A percentile compares a stretch with the other conserved stretches of the same genome.
Evolutionary conservation across 1,140 invertebrate species (phyloP).

Genomic region (Neodiprion lecontei): DNA sequence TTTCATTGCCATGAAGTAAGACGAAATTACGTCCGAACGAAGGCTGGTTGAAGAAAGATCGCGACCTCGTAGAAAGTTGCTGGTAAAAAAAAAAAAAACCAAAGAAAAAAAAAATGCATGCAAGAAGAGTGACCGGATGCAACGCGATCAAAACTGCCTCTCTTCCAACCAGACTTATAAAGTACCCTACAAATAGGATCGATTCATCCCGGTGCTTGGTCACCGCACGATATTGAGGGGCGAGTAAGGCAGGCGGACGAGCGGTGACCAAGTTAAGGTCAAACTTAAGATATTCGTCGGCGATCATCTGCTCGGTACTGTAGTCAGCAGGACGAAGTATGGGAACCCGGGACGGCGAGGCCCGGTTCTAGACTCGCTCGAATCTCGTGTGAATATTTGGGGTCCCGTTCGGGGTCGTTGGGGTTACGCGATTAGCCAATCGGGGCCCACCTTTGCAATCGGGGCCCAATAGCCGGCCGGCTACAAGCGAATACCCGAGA

Average conservation of each 20-base stretch:
- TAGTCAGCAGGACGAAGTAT: not conserved
- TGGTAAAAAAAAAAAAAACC: too few species aligned
- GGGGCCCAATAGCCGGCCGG: not conserved
- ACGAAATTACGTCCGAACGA: too few species aligned
- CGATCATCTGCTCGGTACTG: conserved; percentile 19
- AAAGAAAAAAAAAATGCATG: too few species aligned
- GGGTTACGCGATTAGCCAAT: conserved; percentile 9
- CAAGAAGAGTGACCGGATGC: not conserved
- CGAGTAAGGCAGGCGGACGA: not conserved
- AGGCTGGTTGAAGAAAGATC: too few species aligned
- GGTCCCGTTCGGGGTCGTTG: conserved; percentile 14
- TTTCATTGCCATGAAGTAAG: too few species aligned
- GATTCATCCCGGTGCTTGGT: not conserved
- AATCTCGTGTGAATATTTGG: conserved; percentile 27
- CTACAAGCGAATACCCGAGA: not conserved
- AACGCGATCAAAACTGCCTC: not conserved
- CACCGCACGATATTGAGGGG: not conserved
- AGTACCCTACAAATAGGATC: not conserved
- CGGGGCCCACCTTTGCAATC: not conserved
- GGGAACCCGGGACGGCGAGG: conserved; percentile 12
- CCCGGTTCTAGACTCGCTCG: not conserved
- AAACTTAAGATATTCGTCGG: conserved; percentile 22
- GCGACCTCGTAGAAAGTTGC: too few species aligned
- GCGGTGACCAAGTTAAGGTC: conserved; percentile 7
- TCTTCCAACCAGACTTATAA: not conserved